phyloP scores from a whole-genome alignment of 2,888 invertebrate genomes.

The Drosophila barbarae region DNA sequence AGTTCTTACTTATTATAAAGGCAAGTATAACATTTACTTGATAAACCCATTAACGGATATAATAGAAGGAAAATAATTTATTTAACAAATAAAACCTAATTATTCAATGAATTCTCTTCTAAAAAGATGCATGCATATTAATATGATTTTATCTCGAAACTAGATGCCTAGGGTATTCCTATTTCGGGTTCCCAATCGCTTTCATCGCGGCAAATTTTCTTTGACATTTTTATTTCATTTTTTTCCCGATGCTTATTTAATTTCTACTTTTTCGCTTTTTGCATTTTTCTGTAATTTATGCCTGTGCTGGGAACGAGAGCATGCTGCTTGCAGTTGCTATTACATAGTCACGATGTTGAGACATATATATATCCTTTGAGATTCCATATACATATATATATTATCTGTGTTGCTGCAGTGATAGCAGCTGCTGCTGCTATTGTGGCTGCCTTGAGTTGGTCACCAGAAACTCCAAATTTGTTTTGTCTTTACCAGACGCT shows the following conservation, averaged over 20 bases:
- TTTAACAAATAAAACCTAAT: no score
- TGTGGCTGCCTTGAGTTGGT: constrained; percentile 6
- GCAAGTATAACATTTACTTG: no score
- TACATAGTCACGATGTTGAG: constrained; percentile 4
- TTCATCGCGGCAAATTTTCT: constrained; percentile 18
- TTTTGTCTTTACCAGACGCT: not conserved
- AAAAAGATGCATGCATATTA: not conserved
- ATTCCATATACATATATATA: not conserved
- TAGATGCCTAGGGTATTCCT: constrained; percentile 1
- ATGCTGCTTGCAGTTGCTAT: constrained; percentile 3
- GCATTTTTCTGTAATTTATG: constrained; percentile 58
- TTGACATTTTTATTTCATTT: constrained; percentile 34
- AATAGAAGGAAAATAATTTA: no score
- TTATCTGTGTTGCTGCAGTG: not conserved
- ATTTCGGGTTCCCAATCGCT: not conserved
- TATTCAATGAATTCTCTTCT: not conserved
- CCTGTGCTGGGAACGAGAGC: not conserved
- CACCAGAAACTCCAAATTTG: constrained; percentile 3
- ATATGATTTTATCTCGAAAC: not conserved
- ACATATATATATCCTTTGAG: not conserved
- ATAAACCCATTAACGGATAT: no score
- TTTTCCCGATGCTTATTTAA: constrained; percentile 57
- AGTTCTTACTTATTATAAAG: no score
- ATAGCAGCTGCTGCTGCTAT: not conserved
- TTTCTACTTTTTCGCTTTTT: constrained; percentile 49